phyloP scores from a whole-genome alignment of 2,797 vertebrate species.

The Cryptoblepharus egeriae region DNA sequence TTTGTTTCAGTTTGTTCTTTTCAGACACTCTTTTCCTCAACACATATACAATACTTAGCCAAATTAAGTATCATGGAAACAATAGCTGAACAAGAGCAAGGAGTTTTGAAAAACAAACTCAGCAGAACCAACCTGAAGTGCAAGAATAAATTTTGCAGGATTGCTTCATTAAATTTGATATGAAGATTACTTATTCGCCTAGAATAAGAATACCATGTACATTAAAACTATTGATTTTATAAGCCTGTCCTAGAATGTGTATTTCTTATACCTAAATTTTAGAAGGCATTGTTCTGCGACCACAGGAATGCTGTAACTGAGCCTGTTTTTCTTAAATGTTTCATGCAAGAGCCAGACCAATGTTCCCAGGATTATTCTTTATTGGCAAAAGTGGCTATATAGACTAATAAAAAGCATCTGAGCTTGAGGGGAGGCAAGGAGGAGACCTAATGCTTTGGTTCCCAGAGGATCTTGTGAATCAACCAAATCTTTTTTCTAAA shows the following conservation, averaged over 20 bases:
- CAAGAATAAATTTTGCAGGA: neutral
- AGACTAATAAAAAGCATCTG: slow-evolving; percentile 30
- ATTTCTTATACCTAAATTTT: slow-evolving; percentile 3
- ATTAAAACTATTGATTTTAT: slow-evolving; percentile 4
- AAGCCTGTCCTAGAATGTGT: neutral
- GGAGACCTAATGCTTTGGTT: neutral
- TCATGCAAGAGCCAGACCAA: slow-evolving; percentile 4
- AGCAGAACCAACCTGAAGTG: neutral
- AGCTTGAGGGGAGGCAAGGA: neutral
- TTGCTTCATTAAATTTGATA: neutral
- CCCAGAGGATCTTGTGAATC: neutral
- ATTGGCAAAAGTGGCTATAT: neutral
- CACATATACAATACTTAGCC: neutral
- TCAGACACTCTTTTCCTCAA: neutral
- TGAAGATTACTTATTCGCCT: neutral
- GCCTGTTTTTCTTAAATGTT: slow-evolving; percentile 7
- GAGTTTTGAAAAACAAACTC: neutral
- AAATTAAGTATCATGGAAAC: neutral
- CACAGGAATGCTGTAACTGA: slow-evolving; percentile 14
- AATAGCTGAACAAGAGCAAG: neutral
- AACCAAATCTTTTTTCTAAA: neutral
- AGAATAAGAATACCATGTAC: slow-evolving; percentile 1
- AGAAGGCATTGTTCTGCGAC: neutral
- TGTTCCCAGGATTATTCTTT: slow-evolving; percentile 7
- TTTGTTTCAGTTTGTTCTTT: neutral